phyloP scores from a whole-genome alignment of 2,797 vertebrate species.

The Onychomys arenicola region DNA sequence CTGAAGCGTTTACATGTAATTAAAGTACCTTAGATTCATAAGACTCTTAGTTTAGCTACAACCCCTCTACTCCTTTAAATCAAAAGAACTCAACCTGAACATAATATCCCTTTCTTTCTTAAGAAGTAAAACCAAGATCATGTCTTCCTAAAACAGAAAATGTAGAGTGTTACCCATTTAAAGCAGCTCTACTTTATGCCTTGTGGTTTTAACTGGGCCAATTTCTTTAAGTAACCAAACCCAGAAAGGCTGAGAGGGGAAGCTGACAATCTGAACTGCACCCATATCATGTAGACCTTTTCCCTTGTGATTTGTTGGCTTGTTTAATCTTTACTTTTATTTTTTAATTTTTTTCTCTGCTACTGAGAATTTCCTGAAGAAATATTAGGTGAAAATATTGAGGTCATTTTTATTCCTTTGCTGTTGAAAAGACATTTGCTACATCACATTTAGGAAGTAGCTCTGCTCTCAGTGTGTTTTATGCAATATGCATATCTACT shows the following conservation, averaged over 20 bases:
- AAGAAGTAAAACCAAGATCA: slow-evolving; percentile 68
- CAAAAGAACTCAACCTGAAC: slow-evolving; percentile 57
- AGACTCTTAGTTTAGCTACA: slow-evolving; percentile 66
- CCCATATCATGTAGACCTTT: slow-evolving; percentile 28
- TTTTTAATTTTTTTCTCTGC: slow-evolving; percentile 18
- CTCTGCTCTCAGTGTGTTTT: slow-evolving; percentile 3
- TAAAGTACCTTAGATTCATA: slow-evolving; percentile 39
- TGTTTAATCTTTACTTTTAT: slow-evolving; percentile 52
- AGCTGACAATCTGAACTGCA: slow-evolving; percentile 32
- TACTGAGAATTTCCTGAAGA: slow-evolving; percentile 35
- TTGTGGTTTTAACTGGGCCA: slow-evolving; percentile 64
- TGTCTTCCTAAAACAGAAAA: slow-evolving; percentile 68
- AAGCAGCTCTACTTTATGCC: slow-evolving; percentile 61
- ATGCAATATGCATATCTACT: not conserved
- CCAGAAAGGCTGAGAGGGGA: slow-evolving; percentile 31
- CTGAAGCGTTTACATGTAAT: slow-evolving; percentile 24
- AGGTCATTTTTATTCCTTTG: slow-evolving; percentile 22
- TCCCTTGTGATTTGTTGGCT: not conserved
- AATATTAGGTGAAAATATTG: not conserved
- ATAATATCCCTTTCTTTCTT: slow-evolving; percentile 54
- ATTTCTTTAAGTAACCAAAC: slow-evolving; percentile 74
- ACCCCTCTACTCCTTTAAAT: slow-evolving; percentile 61
- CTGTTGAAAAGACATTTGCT: not conserved
- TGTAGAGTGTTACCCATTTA: slow-evolving; percentile 67
- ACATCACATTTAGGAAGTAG: not conserved